A percentile compares a stretch with the other conserved stretches of the same genome.
Conservation (phyloP, 2,888 invertebrate genomes). For the Notocelia uddmanniana region DNA sequence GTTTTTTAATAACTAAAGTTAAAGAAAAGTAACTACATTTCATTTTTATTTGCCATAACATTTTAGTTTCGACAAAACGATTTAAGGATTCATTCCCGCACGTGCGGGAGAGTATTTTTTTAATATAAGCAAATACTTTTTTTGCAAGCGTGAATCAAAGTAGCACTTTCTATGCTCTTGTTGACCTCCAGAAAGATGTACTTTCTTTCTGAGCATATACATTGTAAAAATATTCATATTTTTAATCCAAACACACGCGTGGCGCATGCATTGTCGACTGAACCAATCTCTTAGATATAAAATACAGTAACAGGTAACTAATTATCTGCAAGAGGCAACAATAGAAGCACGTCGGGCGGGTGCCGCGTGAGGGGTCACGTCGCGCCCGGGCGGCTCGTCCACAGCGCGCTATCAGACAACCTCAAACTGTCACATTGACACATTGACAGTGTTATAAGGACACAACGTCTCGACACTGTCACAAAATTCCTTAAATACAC, state of each 20-base stretch:
- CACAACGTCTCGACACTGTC: constrained; percentile 31
- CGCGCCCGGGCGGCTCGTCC: constrained; percentile 46
- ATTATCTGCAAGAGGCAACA: constrained; percentile 83
- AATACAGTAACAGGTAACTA: constrained; percentile 81
- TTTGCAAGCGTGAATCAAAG: too few relatives aligned
- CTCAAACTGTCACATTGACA: constrained; percentile 49
- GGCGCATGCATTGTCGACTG: constrained; percentile 56
- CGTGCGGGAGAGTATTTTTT: too few relatives aligned
- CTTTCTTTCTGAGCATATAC: too few relatives aligned
- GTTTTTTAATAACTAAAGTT: too few relatives aligned
- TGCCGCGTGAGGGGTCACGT: constrained; percentile 52
- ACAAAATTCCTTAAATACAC: constrained; percentile 31
- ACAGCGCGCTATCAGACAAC: constrained; percentile 45
- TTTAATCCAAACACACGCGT: constrained; percentile 19
- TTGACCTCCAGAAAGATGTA: too few relatives aligned
- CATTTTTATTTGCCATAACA: too few relatives aligned
- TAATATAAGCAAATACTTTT: too few relatives aligned
- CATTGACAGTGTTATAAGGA: constrained; percentile 44
- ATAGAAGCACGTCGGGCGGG: constrained; percentile 75
- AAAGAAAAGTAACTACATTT: too few relatives aligned
- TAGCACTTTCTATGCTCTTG: too few relatives aligned
- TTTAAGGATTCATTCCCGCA: too few relatives aligned
- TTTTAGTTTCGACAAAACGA: too few relatives aligned
- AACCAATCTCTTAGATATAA: constrained; percentile 67
- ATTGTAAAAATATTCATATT: neutral